A percentile compares a stretch with the other conserved stretches of the same genome.
phyloP scores from a whole-genome alignment of 2,113 vertebrate genomes.

The Chionomys nivalis region DNA sequence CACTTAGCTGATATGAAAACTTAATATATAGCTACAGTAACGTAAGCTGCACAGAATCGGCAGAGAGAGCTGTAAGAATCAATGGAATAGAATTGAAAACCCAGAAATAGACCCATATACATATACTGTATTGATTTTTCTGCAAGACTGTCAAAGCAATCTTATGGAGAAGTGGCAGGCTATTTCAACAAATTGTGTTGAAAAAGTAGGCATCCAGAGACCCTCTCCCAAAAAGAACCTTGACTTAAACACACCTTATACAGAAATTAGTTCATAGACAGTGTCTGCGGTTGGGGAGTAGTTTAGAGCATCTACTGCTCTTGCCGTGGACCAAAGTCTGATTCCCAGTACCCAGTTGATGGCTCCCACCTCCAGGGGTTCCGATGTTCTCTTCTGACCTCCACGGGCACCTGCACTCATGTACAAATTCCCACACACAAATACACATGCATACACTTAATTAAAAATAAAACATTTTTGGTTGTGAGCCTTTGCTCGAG shows the following conservation, averaged over 20 bases:
- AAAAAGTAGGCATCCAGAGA: background rate
- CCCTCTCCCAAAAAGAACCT: background rate
- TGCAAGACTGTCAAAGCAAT: background rate
- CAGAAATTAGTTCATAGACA: background rate
- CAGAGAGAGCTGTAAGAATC: background rate
- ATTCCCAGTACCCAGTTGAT: background rate
- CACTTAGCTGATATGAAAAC: background rate
- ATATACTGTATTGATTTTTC: conserved; percentile 6
- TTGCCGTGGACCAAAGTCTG: background rate
- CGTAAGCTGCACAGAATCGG: background rate
- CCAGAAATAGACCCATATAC: background rate
- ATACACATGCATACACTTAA: background rate
- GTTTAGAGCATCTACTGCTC: background rate
- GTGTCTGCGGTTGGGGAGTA: background rate
- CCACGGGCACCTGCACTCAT: background rate
- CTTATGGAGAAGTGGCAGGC: background rate
- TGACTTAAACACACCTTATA: background rate
- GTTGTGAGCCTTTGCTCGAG: no score
- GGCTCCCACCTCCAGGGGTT: background rate
- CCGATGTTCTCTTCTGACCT: background rate
- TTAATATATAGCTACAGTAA: background rate
- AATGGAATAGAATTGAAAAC: background rate
- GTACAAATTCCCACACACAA: background rate
- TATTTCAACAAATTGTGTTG: background rate
- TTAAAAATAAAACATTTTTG: background rate